Conservation (phyloP, 2,113 vertebrate species). For the Rhabdornis inornatus region DNA sequence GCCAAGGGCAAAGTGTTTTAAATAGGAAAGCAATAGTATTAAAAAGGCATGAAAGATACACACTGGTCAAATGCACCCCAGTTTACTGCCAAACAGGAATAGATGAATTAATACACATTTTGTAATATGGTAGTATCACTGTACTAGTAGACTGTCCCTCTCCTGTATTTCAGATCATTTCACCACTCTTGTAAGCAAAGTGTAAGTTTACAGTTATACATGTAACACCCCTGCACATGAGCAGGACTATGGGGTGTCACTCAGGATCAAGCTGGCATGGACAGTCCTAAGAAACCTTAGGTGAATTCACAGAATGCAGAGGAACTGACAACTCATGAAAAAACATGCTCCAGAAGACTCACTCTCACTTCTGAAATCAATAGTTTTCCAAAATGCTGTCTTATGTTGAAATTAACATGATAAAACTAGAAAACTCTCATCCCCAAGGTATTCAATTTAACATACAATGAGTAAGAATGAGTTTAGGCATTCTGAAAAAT, state of each 20-base stretch:
- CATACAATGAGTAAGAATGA: background rate
- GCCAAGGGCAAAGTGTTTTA: background rate
- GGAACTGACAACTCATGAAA: background rate
- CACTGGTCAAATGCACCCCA: background rate
- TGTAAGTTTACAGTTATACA: background rate
- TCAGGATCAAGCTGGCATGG: background rate
- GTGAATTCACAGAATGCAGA: background rate
- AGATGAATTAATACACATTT: background rate
- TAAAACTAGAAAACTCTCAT: background rate
- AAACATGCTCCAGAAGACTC: background rate
- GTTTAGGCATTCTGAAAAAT: background rate
- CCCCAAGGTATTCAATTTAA: background rate
- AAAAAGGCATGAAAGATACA: background rate
- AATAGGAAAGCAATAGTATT: background rate
- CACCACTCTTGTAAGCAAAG: background rate
- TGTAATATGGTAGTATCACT: background rate
- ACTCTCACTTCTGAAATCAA: background rate
- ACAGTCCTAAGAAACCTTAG: background rate
- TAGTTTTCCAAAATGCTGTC: background rate
- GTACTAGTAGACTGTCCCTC: background rate
- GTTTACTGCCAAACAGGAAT: background rate
- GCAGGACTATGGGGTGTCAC: background rate
- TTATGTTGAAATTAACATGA: background rate
- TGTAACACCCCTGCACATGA: background rate
- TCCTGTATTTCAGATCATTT: background rate